phyloP scores from a whole-genome alignment of 2,113 vertebrate species.

The Amazona vittata region DNA sequence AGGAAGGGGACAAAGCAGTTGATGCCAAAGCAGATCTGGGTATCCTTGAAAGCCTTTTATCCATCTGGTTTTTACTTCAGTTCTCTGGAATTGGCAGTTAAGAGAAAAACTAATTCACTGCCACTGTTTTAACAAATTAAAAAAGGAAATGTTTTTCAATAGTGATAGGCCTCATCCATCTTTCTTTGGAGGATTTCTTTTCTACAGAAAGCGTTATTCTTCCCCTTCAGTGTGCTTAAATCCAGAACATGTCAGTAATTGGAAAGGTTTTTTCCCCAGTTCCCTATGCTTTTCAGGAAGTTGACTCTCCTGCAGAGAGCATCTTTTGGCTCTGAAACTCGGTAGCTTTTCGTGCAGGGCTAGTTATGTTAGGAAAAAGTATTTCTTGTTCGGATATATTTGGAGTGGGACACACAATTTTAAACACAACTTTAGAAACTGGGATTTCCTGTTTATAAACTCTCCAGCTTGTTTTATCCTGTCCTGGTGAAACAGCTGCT shows the following conservation, averaged over 20 bases:
- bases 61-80: neutral
- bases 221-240: neutral
- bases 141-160: neutral
- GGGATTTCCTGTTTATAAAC: conserved; percentile 3
- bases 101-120: neutral
- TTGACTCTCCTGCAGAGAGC: neutral
- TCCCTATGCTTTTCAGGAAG: neutral
- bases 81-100: neutral
- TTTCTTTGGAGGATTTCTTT: neutral
- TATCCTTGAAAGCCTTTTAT: neutral
- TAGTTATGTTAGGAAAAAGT: neutral
- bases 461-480: neutral
- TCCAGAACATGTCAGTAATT: neutral
- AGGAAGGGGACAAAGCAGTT: neutral
- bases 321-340: neutral
- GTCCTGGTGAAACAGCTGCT: neutral
- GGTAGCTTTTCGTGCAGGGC: neutral
- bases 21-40: neutral
- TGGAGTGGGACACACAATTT: neutral
- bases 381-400: neutral
- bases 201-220: neutral
- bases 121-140: neutral
- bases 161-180: neutral
- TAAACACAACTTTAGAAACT: neutral
- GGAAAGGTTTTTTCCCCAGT: neutral